Evolutionary conservation across 2,797 vertebrate species (phyloP).

Genomic region (Leptatherina wallacei): DNA sequence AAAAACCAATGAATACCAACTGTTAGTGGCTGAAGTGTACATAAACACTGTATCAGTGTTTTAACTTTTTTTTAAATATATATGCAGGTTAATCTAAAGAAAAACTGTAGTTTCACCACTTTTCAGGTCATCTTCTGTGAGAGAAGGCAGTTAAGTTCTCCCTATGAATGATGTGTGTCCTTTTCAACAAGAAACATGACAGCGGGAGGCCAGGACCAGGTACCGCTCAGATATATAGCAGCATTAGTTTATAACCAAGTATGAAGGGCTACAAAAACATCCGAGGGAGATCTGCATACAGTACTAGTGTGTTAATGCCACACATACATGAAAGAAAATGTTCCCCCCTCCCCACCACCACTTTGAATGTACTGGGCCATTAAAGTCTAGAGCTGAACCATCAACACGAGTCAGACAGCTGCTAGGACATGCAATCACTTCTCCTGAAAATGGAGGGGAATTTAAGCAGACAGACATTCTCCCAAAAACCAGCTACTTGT

Average conservation of each 20-base stretch:
- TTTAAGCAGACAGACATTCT: slow-evolving; percentile 16
- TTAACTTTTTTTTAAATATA: slow-evolving; percentile 27
- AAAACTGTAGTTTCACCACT: slow-evolving; percentile 22
- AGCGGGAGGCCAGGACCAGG: slow-evolving; percentile 26
- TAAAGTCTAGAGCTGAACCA: slow-evolving; percentile 10
- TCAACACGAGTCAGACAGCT: slow-evolving; percentile 42
- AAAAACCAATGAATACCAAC: slow-evolving; percentile 20
- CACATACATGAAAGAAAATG: slow-evolving; percentile 27
- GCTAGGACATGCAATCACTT: slow-evolving; percentile 57
- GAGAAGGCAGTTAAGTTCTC: slow-evolving; percentile 40
- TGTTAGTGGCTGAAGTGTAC: slow-evolving; percentile 42
- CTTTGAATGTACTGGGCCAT: slow-evolving; percentile 17
- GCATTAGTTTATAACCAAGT: slow-evolving; percentile 55
- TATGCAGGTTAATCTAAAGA: slow-evolving; percentile 36
- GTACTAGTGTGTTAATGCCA: slow-evolving; percentile 38
- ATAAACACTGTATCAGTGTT: slow-evolving; percentile 31
- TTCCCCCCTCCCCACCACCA: too few species aligned
- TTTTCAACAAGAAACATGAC: slow-evolving; percentile 42
- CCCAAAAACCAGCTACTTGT: slow-evolving; percentile 14
- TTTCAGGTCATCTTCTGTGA: slow-evolving; percentile 28
- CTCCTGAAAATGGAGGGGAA: slow-evolving; percentile 26
- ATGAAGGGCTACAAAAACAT: slow-evolving; percentile 48
- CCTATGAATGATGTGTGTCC: slow-evolving; percentile 1
- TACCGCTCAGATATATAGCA: slow-evolving; percentile 54
- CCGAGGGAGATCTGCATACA: slow-evolving; percentile 11